A percentile compares a stretch with the other conserved stretches of the same genome.
Conservation (phyloP, 2,888 invertebrate genomes). For the Hyposoter didymator region DNA sequence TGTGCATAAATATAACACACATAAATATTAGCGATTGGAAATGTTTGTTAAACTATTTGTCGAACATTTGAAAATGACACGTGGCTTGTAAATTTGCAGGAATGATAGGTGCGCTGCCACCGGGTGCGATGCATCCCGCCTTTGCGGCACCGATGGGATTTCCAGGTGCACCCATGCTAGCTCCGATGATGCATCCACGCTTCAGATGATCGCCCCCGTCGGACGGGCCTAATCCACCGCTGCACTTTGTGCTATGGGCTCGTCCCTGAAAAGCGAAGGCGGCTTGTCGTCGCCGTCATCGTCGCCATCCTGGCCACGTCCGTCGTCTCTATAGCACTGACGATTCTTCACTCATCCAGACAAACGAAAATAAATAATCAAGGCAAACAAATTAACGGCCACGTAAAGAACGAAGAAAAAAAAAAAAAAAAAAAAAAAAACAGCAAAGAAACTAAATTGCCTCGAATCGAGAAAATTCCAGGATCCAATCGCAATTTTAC, state of each 20-base stretch:
- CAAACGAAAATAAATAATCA: background rate
- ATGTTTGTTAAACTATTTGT: background rate
- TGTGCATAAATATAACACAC: constrained; percentile 3
- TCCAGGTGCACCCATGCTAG: constrained; percentile 85
- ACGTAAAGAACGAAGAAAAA: background rate
- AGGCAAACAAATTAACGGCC: background rate
- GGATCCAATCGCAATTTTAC: background rate
- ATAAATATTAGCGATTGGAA: background rate
- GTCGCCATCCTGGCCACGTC: background rate
- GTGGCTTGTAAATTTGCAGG: constrained; percentile 79
- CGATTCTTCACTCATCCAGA: background rate
- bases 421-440: background rate
- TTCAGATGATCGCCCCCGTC: constrained; percentile 92
- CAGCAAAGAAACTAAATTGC: background rate
- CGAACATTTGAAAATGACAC: constrained; percentile 45
- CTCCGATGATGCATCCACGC: constrained; percentile 93
- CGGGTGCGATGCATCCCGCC: constrained; percentile 85
- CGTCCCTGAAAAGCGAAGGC: constrained; percentile 80
- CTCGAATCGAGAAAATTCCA: background rate
- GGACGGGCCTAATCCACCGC: constrained; percentile 85
- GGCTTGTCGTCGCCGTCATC: background rate
- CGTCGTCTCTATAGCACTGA: background rate
- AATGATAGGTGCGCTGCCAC: constrained; percentile 83
- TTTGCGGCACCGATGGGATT: constrained; percentile 85
- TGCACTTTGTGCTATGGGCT: constrained; percentile 86